Evolutionary conservation across 2,113 vertebrate genomes (phyloP), one percentile per base, ranked within the genome.

Genomic region (Spheniscus mendiculus): DNA sequence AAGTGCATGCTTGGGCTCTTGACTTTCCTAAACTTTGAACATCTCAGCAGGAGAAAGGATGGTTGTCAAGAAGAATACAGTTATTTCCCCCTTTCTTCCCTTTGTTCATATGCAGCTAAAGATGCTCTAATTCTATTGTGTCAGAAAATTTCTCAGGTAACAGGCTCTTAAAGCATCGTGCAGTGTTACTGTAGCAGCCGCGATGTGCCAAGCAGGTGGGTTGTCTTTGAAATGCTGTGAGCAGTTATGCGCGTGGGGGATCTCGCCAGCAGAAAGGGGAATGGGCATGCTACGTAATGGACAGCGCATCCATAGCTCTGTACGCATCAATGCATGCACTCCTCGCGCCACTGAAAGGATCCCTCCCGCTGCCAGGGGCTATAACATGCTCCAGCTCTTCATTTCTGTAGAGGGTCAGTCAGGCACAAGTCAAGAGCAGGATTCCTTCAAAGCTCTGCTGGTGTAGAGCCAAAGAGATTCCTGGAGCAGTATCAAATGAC

Each of bases 251-350:
- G 21, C 42, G 11, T 25, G 34, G 83, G 27, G 10, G 49, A 40
- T 77, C 44, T 63, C 36, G 27, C 30, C 36, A 50, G 38, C 42
- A 79, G 69, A 44, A 88, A 56, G 85, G 34, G 45, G 23, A 90
- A 55, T 6, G 15, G 27, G 9, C 20, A 25, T 29, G 15, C 38
- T 61, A 11, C 0, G 0, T 13, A 12, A 23, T 5, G 9, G 69
- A 67, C 13, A 55, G 22, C 32, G 27, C 21, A 61, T 36, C 67
- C 45, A 17, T 16, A 59, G 73, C 61, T 63, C 73, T 47, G 32
- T 16, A 38, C 5, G 1, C 61, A 67, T 42, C 59, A n/a, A 0
- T 8, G 55, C 15, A 42, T 8, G 44, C 16, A 10, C 9, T 83
- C 49, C 67, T 69, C 34, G 18, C 26, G 16, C 36, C 53, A n/a